A percentile compares a stretch with the other conserved stretches of the same genome.
phyloP scores from a whole-genome alignment of 2,113 vertebrate species.

The Mirounga angustirostris region DNA sequence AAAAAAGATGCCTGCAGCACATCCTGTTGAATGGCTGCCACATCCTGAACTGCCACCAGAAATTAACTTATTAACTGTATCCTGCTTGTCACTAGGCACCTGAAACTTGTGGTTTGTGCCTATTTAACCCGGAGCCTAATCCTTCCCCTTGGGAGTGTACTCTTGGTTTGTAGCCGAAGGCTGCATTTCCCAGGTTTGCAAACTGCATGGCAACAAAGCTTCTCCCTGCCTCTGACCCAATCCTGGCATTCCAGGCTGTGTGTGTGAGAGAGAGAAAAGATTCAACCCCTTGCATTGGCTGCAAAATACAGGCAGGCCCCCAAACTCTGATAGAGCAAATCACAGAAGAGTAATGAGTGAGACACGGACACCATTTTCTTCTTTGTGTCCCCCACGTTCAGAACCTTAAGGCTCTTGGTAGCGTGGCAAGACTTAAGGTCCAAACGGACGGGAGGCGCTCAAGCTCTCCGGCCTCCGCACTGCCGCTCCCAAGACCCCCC shows the following conservation, averaged over 20 bases:
- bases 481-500: background rate
- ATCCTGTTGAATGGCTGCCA: background rate
- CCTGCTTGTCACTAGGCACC: background rate
- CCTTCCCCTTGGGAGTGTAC: background rate
- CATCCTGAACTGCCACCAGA: background rate
- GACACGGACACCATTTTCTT: background rate
- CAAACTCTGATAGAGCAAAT: background rate
- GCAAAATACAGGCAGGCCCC: background rate
- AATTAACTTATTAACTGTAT: background rate
- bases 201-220: background rate
- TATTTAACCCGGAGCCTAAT: background rate
- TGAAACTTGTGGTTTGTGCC: background rate
- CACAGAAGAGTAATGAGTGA: background rate
- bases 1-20: background rate
- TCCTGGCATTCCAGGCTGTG: background rate
- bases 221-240: background rate
- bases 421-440: background rate
- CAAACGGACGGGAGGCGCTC: too few relatives aligned
- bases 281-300: background rate
- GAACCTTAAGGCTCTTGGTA: background rate
- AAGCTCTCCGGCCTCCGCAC: fast-evolving
- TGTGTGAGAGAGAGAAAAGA: too few relatives aligned
- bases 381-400: background rate
- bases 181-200: background rate
- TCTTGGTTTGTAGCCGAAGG: background rate